A percentile compares a stretch with the other conserved stretches of the same genome.
Conservation (phyloP, 2,797 vertebrate species). For the Thunnus albacares region DNA sequence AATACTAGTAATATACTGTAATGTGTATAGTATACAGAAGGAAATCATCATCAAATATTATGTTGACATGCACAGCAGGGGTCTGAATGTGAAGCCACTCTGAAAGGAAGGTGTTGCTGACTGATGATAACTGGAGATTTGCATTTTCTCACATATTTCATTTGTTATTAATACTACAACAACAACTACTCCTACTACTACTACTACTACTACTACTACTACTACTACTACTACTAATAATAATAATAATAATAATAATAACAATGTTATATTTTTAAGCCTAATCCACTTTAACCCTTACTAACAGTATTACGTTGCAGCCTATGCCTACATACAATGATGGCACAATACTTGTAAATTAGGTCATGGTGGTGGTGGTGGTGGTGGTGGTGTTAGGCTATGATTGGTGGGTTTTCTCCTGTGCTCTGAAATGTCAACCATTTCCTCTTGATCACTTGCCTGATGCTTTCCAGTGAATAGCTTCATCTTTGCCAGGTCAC, state of each 20-base stretch:
- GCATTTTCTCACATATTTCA: constrained; percentile 1
- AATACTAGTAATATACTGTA: neutral
- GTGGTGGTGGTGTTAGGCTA: neutral
- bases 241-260: neutral
- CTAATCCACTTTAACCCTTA: neutral
- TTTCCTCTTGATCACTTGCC: constrained; percentile 27
- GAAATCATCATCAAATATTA: neutral
- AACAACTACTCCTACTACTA: no score
- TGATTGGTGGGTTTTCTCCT: neutral
- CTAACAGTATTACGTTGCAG: neutral
- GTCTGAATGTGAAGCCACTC: neutral
- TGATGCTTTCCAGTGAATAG: constrained; percentile 13
- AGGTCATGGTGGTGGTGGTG: neutral
- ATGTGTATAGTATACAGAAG: neutral
- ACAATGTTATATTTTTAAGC: neutral
- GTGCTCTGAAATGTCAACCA: constrained; percentile 27
- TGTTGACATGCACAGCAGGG: neutral
- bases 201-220: no score
- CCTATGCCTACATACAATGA: neutral
- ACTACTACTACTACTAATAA: no score
- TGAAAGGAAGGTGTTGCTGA: neutral
- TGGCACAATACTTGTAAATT: constrained; percentile 1
- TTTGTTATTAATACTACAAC: neutral
- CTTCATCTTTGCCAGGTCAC: constrained; percentile 19
- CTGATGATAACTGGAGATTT: neutral